Evolutionary conservation across 2,888 invertebrate species (phyloP), one percentile per base, ranked within the genome.

Genomic region (Calliopum simillimum): DNA sequence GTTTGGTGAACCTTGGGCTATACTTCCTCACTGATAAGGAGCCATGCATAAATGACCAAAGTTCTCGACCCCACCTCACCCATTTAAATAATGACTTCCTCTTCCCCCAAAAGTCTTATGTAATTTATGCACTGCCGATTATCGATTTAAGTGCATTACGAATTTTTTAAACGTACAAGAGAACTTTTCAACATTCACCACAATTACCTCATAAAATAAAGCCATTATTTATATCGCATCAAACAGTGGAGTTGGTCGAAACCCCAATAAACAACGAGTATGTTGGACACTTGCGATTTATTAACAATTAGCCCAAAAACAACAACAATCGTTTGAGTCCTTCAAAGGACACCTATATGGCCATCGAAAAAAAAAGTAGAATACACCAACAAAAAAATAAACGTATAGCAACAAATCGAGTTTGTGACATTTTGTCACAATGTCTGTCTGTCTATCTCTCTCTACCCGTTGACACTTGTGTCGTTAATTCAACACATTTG

Each of bases 401-500:
- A 49, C 19, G 43, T 16, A 62, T 41, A 33, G 21, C 58, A 19
- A 63, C 66, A 21, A 72, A 72, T 56, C 65, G 53, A 58, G 64
- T 19, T 56, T 23, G 33, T 33, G 63, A 62, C 55, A 53, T 44
- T 51, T 49, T 63, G 61, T 49, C 53, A 56, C 43, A 25, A 23
- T 33, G 33, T 1, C 33, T 8, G 33, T 33, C 3, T 33, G 8
- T 8, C 33, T 33, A 19, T 13, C 53, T 12, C 41, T n/a, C 41
- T n/a, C n/a, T 16, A 23, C 21, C 53, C 43, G 68, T 53, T 71
- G 69, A 72, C 69, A 69, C 61, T 73, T 75, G 71, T 62, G 71
- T 71, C 72, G 71, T 79, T 80, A 79, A 79, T 80, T 78, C 78
- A 74, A 70, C 75, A 74, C 77, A 75, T 73, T 76, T 76, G 75